Base-by-base conservation (phyloP, 2,113 vertebrate species). In the Lepus americanus region DNA sequence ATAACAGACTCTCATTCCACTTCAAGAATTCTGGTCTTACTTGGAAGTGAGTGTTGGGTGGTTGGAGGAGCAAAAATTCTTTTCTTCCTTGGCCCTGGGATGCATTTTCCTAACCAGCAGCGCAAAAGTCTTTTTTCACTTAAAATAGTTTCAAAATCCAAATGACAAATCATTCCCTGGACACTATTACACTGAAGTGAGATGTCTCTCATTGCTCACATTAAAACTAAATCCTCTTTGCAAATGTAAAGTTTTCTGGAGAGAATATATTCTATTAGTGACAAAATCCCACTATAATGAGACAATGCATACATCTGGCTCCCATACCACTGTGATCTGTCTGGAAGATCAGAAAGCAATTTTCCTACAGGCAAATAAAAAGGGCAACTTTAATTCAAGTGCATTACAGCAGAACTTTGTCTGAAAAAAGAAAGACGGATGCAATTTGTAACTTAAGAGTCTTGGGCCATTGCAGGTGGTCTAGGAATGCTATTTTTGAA, bases 181-280 rank as follows among this genome's bases (percentile, higher is more conserved):
- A 91, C 72, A 27, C 33, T 44, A 9, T 39, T 53, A 53, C 2
- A 78, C 10, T 70, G 36, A 76, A 67, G 78, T 25, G 33, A 81
- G 53, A 80, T 51, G 66, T 87, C 53, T 89, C 67, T 93, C 51
- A 19, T 14, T 81, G 51, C 33, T 69, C 89, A 31, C 36, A 67
- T 87, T 72, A 87, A 94, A 90, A 95, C 36, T 89, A 87, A 92
- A 83, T 36, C 90, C 64, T 92, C 82, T 76, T 90, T 79, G 59
- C 88, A 94, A 93, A 92, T 84, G 83, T 49, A 83, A 91, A 83
- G 17, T 67, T 76, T 91, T 78, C 61, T 76, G 53, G 67, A 85
- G 14, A 83, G 61, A 92, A 55, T 66, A 49, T n/a, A 66, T 55
- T 67, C 4, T 39, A 53, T 70, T 83, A 59, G n/a, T 53, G 83